Evolutionary conservation across 2,797 vertebrate species (phyloP).

Genomic region (Halcyon badia): DNA sequence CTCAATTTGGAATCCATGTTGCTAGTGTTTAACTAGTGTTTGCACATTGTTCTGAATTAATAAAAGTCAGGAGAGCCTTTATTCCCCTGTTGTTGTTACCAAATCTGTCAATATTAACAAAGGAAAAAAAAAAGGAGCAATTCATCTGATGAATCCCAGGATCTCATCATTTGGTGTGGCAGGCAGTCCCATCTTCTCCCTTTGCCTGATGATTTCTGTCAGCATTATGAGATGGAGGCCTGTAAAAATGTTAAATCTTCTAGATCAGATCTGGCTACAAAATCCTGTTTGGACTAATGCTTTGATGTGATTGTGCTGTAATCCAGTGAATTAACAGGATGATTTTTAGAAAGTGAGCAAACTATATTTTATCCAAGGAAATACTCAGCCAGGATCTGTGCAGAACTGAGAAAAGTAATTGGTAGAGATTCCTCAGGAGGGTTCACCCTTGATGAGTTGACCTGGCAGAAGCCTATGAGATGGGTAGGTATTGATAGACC

Average conservation of each 20-base stretch:
- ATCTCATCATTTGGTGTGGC: accelerated
- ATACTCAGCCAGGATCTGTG: not conserved
- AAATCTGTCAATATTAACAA: not conserved
- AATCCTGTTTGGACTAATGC: slow-evolving; percentile 41
- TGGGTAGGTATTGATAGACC: not conserved
- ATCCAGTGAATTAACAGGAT: slow-evolving; percentile 28
- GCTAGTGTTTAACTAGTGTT: not conserved
- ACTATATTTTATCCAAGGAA: not conserved
- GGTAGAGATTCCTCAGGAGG: not conserved
- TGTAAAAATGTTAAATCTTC: slow-evolving; percentile 21
- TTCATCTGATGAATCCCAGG: not conserved
- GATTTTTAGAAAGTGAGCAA: not conserved
- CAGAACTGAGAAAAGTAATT: not conserved
- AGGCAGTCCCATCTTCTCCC: not conserved
- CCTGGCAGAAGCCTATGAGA: not conserved
- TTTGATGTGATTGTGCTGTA: slow-evolving; percentile 33
- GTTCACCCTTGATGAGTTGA: not conserved
- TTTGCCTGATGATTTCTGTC: not conserved
- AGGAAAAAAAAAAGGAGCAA: not conserved
- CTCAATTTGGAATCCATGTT: not conserved
- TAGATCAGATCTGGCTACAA: slow-evolving; percentile 16
- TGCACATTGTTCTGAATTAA: not conserved
- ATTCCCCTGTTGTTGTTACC: not conserved
- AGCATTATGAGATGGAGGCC: not conserved
- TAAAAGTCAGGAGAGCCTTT: not conserved